Conservation (phyloP, 1,140 invertebrate genomes). For the Halictus rubicundus region DNA sequence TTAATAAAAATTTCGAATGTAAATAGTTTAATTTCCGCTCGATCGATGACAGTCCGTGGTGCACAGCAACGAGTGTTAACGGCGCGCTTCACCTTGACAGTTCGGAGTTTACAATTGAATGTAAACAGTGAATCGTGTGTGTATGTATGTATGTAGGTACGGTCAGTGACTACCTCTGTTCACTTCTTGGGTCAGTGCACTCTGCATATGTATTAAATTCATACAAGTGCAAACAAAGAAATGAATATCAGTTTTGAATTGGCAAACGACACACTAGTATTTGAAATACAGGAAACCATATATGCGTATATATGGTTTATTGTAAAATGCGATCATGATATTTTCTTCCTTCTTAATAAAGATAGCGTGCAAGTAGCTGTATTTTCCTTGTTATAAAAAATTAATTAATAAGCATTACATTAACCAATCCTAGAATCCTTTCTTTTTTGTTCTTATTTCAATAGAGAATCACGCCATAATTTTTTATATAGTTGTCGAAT, state of each 20-base stretch:
- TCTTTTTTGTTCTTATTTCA: not conserved
- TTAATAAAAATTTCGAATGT: not conserved
- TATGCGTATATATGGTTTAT: not conserved
- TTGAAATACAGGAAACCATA: not conserved
- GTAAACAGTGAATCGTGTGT: slow-evolving; percentile 54
- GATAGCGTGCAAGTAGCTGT: not conserved
- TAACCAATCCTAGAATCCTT: too few species aligned
- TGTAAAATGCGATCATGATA: not conserved
- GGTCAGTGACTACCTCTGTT: slow-evolving; percentile 50
- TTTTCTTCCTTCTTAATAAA: not conserved
- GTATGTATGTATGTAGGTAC: slow-evolving; percentile 19
- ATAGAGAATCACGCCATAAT: too few species aligned
- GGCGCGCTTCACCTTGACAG: slow-evolving; percentile 35
- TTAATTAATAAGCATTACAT: not conserved
- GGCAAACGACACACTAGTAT: not conserved
- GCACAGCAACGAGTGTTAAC: slow-evolving; percentile 4
- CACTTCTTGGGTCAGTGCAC: slow-evolving; percentile 53
- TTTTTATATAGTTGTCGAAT: not conserved
- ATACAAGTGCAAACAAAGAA: not conserved
- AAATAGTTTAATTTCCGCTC: slow-evolving; percentile 7
- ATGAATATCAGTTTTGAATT: not conserved
- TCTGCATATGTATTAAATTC: slow-evolving; percentile 2
- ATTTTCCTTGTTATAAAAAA: not conserved
- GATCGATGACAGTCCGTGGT: not conserved
- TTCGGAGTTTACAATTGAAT: slow-evolving; percentile 33